phyloP scores from a whole-genome alignment of 2,113 vertebrate species.

The Coptodon rendalli region DNA sequence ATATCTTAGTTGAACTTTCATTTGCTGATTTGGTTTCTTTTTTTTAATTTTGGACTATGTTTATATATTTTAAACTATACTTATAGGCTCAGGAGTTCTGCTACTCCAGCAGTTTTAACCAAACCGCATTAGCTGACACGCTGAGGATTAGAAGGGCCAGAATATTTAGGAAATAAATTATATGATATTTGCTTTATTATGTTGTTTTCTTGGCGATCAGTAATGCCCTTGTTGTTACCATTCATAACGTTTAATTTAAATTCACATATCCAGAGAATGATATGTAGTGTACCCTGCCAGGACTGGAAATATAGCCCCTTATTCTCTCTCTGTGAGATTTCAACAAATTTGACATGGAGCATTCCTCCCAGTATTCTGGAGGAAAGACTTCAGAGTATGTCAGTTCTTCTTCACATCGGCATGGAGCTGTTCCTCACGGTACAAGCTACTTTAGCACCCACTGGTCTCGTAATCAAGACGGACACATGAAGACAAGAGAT shows the following conservation, averaged over 20 bases:
- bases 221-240: neutral
- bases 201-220: neutral
- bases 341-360: neutral
- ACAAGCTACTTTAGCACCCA: neutral
- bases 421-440: neutral
- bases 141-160: neutral
- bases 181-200: neutral
- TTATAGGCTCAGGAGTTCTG: neutral
- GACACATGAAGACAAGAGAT: slow-evolving; percentile 25
- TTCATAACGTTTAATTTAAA: neutral
- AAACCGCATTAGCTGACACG: neutral
- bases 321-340: neutral
- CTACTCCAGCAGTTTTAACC: neutral
- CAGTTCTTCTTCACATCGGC: slow-evolving; percentile 2
- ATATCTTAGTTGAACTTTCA: neutral
- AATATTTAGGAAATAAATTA: neutral
- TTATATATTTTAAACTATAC: neutral
- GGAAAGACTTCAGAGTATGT: slow-evolving; percentile 22
- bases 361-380: neutral
- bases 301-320: neutral
- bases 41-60: neutral
- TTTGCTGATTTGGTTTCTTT: neutral
- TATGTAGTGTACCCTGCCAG: neutral
- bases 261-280: neutral
- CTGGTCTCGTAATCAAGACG: slow-evolving; percentile 37